Percentiles rank a stretch among this genome's conserved stretches.
Conservation (phyloP, 2,888 invertebrate genomes). For the Phaedon cochleariae region DNA sequence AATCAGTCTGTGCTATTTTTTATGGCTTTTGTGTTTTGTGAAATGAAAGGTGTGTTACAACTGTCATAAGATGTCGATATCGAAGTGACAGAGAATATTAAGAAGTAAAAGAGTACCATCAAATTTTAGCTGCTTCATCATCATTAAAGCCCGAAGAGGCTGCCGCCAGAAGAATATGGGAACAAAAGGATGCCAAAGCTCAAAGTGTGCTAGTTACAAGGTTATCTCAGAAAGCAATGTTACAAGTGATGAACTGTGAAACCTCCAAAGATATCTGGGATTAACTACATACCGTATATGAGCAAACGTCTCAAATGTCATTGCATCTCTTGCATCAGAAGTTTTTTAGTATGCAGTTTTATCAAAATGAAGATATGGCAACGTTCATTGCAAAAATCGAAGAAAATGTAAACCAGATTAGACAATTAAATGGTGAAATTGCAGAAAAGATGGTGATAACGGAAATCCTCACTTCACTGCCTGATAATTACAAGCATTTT, state of each 20-base stretch:
- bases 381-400: conserved; percentile 43
- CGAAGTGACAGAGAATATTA: no score
- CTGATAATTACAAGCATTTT: conserved; percentile 53
- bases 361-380: conserved; percentile 43
- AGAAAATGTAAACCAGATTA: conserved; percentile 22
- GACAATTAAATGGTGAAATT: conserved; percentile 46
- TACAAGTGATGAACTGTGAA: conserved; percentile 44
- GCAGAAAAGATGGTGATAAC: conserved; percentile 50
- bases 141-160: background rate
- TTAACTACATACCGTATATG: conserved; percentile 48
- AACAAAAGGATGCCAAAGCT: conserved; percentile 39
- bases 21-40: no score
- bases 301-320: conserved; percentile 52
- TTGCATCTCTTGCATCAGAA: conserved; percentile 53
- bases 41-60: no score
- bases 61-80: no score
- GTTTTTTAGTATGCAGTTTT: conserved; percentile 48
- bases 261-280: conserved; percentile 48
- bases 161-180: conserved; percentile 22
- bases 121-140: no score
- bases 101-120: no score
- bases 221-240: conserved; percentile 39
- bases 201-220: conserved; percentile 46
- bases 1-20: no score
- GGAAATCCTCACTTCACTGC: conserved; percentile 50